Evolutionary conservation across 2,888 invertebrate genomes (phyloP).

Genomic region (Litoditis marina): DNA sequence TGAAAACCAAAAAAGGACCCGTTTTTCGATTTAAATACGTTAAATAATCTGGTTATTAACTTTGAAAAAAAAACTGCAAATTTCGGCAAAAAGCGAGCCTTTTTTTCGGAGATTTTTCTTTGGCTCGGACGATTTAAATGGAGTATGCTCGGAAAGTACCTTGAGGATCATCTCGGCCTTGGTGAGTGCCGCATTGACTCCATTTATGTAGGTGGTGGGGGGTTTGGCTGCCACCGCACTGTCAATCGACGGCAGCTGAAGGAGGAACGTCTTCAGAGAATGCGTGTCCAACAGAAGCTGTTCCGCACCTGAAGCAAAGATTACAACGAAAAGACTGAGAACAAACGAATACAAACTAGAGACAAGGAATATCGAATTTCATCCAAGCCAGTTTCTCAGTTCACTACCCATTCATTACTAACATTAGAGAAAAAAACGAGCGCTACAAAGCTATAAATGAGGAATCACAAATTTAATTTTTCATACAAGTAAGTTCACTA

Average conservation of each 20-base stretch:
- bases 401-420: too few species aligned
- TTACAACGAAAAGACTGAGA: not conserved
- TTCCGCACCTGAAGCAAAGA: slow-evolving; percentile 77
- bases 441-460: too few species aligned
- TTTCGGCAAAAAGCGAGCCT: not conserved
- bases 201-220: slow-evolving; percentile 68
- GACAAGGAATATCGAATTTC: too few species aligned
- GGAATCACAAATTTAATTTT: too few species aligned
- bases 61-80: not conserved
- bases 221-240: slow-evolving; percentile 67
- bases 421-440: too few species aligned
- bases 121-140: not conserved
- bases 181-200: slow-evolving; percentile 85
- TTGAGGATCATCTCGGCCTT: slow-evolving; percentile 98
- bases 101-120: not conserved
- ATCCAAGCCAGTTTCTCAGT: too few species aligned
- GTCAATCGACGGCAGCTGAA: slow-evolving; percentile 89
- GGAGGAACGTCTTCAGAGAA: slow-evolving; percentile 73
- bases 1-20: too few species aligned
- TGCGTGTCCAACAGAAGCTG: slow-evolving; percentile 76
- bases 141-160: slow-evolving; percentile 62
- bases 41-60: not conserved
- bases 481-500: too few species aligned
- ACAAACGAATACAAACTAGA: not conserved
- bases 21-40: too few species aligned